Evolutionary conservation across 1,140 invertebrate species (phyloP), one percentile per base, ranked within the genome.

Genomic region (Aricia agestis): DNA sequence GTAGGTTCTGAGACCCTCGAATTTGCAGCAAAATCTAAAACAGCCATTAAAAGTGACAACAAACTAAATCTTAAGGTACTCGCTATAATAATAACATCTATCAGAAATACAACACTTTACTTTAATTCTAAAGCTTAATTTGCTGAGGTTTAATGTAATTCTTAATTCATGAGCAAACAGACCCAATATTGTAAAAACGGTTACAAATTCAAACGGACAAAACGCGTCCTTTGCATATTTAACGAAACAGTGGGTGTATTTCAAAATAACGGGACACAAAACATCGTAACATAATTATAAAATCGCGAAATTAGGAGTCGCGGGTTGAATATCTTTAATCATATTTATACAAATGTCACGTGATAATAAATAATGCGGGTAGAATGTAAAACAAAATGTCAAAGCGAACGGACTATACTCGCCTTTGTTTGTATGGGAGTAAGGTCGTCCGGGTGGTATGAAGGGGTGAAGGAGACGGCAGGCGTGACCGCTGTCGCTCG

Each of bases 401-500:
- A 52, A 52, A 25, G 59, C 0, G 10, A 11, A 7, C 59, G 10
- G 18, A 19, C 59, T 19, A 63, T 11, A 11, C 18, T 63, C 1
- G 9, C 10, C 19, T 63, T 25, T 63, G 11, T 63, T 18, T 63
- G 10, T 63, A 63, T 63, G 7, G 59, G 17, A 4, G 11, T 63
- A 63, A 25, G 59, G 59, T 18, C 7, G 18, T 19, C n/a, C 1
- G 19, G 31, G 18, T n/a, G 17, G 36, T n/a, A 69, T 69, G 68
- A 61, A 58, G 11, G 59, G 59, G 59, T 18, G 58, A 59, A 19
- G 11, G 59, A 19, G 18, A 19, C n/a, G 25, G 11, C 2, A 57
- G 7, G 36, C 19, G 67, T 41, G 68, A 61, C 58, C 68, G 41
- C 19, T 63, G 68, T 69, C 68, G 32, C 68, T 69, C 68, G 32